Base-by-base conservation (phyloP, 2,888 invertebrate species). In the Andrena flavipes region DNA sequence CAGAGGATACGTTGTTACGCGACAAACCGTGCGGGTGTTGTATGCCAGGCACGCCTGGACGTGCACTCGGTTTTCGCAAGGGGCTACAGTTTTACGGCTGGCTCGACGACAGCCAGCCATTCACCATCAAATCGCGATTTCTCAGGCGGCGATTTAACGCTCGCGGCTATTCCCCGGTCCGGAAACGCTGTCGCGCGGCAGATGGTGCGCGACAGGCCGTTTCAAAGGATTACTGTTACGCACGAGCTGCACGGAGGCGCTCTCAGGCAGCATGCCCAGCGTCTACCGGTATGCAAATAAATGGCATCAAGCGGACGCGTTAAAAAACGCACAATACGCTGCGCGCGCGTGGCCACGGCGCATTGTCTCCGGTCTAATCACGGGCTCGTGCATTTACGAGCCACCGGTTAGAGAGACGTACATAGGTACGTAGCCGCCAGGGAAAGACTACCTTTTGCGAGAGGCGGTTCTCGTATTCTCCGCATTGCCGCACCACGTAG, bases 401-500 rank as follows among this genome's bases (percentile, higher is more conserved):
- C 84, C 85, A 79, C 82, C 84, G 83, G 82, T 88, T 73, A 75
- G 69, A 80, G 63, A 72, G 68, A 73, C 79, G 75, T 42, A 16
- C 16, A 16, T 16, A 42, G 13, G 16, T 23, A 13, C 26, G 63
- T 69, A 29, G 76, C 73, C 71, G 48, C 49, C 70, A 65, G 76
- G 60, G 71, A 79, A 79, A 83, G 82, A 76, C 73, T 82, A 76
- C 78, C 78, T 85, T 82, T 84, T 78, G 80, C 86, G 70, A 85
- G 67, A 83, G 81, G 80, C 81, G 86, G 77, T 84, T 88, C 87
- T 87, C 82, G 85, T 88, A 85, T 90, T 89, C 84, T 35, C 70
- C 56, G 65, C 75, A 76, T 80, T 82, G 83, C 82, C 74, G 82
- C 84, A 71, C 84, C 83, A 81, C 85, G 86, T 89, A 89, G 85